Evolutionary conservation across 1,140 invertebrate species (phyloP).

Genomic region (Lerema accius): DNA sequence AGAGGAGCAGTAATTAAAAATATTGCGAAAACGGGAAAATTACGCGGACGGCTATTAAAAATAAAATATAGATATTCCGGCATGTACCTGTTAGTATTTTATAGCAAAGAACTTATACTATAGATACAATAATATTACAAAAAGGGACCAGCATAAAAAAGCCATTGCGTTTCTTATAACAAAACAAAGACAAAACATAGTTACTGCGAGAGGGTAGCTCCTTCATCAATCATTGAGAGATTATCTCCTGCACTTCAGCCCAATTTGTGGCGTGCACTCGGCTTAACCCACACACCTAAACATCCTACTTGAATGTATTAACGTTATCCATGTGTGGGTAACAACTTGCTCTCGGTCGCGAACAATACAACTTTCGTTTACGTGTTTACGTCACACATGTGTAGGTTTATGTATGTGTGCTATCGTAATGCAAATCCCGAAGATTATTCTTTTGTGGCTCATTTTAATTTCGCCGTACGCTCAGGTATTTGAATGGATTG

Average conservation of each 20-base stretch:
- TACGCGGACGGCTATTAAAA: no score
- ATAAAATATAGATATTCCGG: no score
- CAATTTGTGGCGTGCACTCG: slow-evolving; percentile 76
- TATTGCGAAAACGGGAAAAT: no score
- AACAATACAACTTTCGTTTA: not conserved
- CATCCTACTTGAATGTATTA: not conserved
- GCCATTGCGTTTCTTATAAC: slow-evolving; percentile 1
- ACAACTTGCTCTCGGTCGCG: not conserved
- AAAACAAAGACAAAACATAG: slow-evolving; percentile 39
- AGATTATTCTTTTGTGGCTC: not conserved
- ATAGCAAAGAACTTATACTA: no score
- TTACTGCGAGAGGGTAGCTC: slow-evolving; percentile 45
- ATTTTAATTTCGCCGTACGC: not conserved
- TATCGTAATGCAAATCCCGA: not conserved
- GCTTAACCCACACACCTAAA: slow-evolving; percentile 68
- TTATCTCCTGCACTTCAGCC: slow-evolving; percentile 85
- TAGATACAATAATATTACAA: no score
- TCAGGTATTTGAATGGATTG: no score
- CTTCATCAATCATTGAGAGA: slow-evolving; percentile 86
- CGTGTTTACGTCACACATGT: no score
- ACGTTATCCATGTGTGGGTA: not conserved
- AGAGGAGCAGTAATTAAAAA: no score
- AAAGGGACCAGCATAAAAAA: no score
- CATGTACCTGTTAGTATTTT: no score
- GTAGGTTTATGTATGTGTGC: no score